phyloP scores from a whole-genome alignment of 2,888 invertebrate genomes.

The Hypselothyrea guttata region DNA sequence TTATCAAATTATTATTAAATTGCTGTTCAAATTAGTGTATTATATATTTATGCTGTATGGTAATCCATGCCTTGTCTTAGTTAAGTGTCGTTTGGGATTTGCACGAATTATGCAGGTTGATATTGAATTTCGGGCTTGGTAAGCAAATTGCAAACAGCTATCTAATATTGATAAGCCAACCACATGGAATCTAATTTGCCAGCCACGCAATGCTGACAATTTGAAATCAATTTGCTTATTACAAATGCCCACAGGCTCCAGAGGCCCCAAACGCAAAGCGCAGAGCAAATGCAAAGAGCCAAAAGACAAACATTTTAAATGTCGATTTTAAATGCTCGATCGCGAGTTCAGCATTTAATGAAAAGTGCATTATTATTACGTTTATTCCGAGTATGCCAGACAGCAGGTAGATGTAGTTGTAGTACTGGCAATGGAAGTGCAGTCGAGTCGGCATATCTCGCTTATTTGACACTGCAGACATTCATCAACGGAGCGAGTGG shows the following conservation, averaged over 20 bases:
- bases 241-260: conserved; percentile 45
- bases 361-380: conserved; percentile 75
- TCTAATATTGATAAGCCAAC: conserved; percentile 42
- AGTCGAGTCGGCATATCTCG: conserved; percentile 26
- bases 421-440: conserved; percentile 8
- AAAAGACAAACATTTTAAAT: conserved; percentile 46
- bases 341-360: conserved; percentile 65
- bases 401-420: conserved; percentile 18
- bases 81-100: neutral
- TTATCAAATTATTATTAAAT: no score
- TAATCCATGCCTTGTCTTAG: no score
- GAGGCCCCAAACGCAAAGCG: conserved; percentile 37
- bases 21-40: no score
- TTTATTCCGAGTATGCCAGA: conserved; percentile 53
- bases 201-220: conserved; percentile 63
- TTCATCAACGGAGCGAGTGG: conserved; percentile 60
- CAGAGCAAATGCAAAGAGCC: conserved; percentile 43
- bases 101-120: conserved; percentile 7
- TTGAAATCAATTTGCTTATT: conserved; percentile 71
- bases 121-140: conserved; percentile 13
- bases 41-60: neutral
- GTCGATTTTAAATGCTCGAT: conserved; percentile 47
- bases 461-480: conserved; percentile 63
- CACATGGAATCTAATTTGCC: conserved; percentile 61
- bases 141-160: no score